Evolutionary conservation across 2,888 invertebrate genomes (phyloP).

Genomic region (Eupelmus urozonus): DNA sequence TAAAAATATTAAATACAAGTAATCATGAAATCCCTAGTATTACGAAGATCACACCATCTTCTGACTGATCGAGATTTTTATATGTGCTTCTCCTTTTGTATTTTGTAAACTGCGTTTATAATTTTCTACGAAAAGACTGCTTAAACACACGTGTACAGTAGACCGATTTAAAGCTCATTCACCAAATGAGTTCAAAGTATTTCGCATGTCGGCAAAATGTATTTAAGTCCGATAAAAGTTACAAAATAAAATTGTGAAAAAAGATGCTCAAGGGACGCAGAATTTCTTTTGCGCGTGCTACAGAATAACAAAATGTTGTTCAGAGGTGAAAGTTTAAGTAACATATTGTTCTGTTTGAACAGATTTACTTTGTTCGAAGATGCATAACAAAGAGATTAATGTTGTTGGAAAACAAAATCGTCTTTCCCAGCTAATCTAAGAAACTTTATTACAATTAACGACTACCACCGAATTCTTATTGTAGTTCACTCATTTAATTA

Average conservation of each 20-base stretch:
- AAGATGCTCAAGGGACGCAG: not conserved
- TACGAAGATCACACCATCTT: conserved; percentile 44
- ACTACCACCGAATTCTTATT: conserved; percentile 45
- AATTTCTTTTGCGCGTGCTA: conserved; percentile 3
- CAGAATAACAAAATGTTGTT: conserved; percentile 13
- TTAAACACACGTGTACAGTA: conserved; percentile 64
- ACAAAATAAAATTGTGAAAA: conserved; percentile 13
- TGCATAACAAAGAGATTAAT: conserved; percentile 4
- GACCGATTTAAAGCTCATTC: conserved; percentile 42
- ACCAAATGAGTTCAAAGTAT: conserved; percentile 36
- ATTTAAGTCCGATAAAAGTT: conserved; percentile 24
- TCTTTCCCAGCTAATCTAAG: conserved; percentile 27
- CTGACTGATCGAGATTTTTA: conserved; percentile 59
- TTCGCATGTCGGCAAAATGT: conserved; percentile 11
- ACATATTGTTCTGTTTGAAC: not conserved
- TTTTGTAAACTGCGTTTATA: conserved; percentile 69
- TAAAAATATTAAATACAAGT: conserved; percentile 21
- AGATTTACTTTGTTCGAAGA: conserved; percentile 5
- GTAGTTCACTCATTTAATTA: conserved; percentile 33
- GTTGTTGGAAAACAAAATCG: conserved; percentile 27
- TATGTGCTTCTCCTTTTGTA: conserved; percentile 61
- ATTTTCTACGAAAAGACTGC: conserved; percentile 70
- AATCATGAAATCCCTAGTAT: conserved; percentile 50
- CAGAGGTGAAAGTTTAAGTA: conserved; percentile 2
- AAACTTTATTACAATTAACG: conserved; percentile 25